These are phyloP conservation scores for Scrobipalpa atriplicella DNA, from an alignment of 2,888 invertebrate species.

Conservation along the genomic window DNA sequence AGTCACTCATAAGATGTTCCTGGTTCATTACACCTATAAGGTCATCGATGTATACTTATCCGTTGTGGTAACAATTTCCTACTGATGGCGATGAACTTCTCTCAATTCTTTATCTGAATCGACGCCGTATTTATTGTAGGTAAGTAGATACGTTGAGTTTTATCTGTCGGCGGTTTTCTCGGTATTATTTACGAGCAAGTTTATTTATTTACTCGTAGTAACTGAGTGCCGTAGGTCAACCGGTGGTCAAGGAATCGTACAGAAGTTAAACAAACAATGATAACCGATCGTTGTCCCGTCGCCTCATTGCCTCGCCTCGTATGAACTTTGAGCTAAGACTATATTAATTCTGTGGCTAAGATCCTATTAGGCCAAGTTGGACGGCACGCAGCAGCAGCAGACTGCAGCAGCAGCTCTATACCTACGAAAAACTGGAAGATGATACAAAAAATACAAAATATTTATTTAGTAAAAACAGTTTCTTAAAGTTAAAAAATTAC, in stretches of 20 bases:
- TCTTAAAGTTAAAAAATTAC: too few species aligned
- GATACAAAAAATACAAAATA: too few species aligned
- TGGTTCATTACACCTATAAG: too few species aligned
- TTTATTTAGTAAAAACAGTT: too few species aligned
- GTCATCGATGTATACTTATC: too few species aligned
- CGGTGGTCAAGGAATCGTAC: conserved; percentile 20
- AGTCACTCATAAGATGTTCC: too few species aligned
- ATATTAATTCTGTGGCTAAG: too few species aligned
- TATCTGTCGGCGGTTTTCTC: background rate
- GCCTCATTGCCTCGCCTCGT: background rate
- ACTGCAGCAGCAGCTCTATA: too few species aligned
- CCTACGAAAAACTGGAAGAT: too few species aligned
- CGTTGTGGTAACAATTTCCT: conserved; percentile 35
- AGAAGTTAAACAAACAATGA: conserved; percentile 10
- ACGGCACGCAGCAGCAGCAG: too few species aligned
- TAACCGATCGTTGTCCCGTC: conserved; percentile 24
- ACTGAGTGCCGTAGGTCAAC: background rate
- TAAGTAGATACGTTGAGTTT: background rate
- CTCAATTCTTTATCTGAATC: background rate
- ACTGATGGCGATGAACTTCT: background rate
- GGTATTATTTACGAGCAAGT: conserved; percentile 25
- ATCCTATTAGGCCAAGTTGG: too few species aligned
- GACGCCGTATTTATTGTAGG: background rate
- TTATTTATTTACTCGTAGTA: conserved; percentile 15
- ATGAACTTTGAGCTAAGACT: too few species aligned